A percentile compares a stretch with the other conserved stretches of the same genome.
These are phyloP conservation scores for Strix aluco DNA, from an alignment of 2,113 vertebrate species.

Conservation along the genomic window DNA sequence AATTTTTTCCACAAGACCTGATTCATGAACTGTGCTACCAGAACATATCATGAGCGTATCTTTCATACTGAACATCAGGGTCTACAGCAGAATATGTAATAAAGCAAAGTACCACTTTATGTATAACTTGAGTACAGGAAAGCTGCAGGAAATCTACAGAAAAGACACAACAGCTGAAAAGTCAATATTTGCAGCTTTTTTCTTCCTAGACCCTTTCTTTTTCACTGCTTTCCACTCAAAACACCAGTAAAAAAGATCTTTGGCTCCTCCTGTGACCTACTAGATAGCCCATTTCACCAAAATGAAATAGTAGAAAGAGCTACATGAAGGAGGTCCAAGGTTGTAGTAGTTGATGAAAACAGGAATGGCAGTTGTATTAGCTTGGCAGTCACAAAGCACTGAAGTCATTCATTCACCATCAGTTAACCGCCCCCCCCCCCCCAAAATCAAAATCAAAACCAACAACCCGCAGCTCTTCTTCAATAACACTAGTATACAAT, in stretches of 20 bases:
- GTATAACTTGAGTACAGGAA: not conserved
- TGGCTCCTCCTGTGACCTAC: slow-evolving; percentile 19
- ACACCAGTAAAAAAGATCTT: slow-evolving; percentile 16
- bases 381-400: slow-evolving; percentile 1
- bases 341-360: slow-evolving; percentile 29
- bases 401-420: not conserved
- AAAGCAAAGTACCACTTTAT: not conserved
- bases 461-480: not conserved
- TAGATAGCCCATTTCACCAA: slow-evolving; percentile 41
- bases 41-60: not conserved
- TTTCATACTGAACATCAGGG: not conserved
- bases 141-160: not conserved
- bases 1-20: not conserved
- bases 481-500: not conserved
- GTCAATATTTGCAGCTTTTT: not conserved
- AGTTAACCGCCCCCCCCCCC: not conserved
- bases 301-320: slow-evolving; percentile 43
- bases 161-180: not conserved
- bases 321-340: slow-evolving; percentile 33
- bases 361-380: not conserved
- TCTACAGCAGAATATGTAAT: not conserved
- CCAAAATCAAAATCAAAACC: not conserved
- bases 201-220: not conserved
- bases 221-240: not conserved
- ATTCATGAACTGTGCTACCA: not conserved